Base-by-base conservation (phyloP, 2,797 vertebrate species). In the Coilia nasus region DNA sequence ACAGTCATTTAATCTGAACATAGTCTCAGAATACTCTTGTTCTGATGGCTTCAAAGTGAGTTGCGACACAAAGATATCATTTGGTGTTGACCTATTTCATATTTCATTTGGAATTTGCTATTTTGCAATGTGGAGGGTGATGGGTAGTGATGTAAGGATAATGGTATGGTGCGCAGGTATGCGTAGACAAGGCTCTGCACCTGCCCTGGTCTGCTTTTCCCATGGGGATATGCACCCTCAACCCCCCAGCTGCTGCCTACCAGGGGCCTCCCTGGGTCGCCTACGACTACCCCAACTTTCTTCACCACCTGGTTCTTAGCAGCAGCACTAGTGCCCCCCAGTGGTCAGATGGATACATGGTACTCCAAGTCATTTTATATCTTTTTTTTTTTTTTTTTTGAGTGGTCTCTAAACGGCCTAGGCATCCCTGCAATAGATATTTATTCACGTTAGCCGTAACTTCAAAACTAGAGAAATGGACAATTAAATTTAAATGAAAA, bases 311-410 rank as follows among this genome's bases (percentile, higher is more conserved):
- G 14, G 89, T 91, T 75, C 81, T 88, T 25, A 85, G 81, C 82
- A 91, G 91, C 71, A 81, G 88, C 82, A 88, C 89, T 84, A 86
- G 84, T n/a, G 88, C 88, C 23, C 90, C 92, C 12, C 15, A 6
- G 10, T 92, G 90, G 91, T 84, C 46, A 59, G 92, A 92, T 87
- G 89, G 90, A n/a, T 90, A 88, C 62, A 92, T 90, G 90, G 91
- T 92, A 87, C 28, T 41, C 9, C 46, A 0, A 80, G 19, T 25
- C 28, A 14, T 54, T 28, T 64, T 14, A 12, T 64, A n/a, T 67
- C 12, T 28, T 25, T 31, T 12, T 35, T 31, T 67, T 14, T 25
- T 3, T 25, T 28, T 62, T 23, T 23, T 11, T 60, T 23, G 21
- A 56, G 10, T 14, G 54, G 54, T 56, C 3, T 56, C 54, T 56